phyloP scores from a whole-genome alignment of 2,113 vertebrate genomes.

The Bambusicola thoracicus region DNA sequence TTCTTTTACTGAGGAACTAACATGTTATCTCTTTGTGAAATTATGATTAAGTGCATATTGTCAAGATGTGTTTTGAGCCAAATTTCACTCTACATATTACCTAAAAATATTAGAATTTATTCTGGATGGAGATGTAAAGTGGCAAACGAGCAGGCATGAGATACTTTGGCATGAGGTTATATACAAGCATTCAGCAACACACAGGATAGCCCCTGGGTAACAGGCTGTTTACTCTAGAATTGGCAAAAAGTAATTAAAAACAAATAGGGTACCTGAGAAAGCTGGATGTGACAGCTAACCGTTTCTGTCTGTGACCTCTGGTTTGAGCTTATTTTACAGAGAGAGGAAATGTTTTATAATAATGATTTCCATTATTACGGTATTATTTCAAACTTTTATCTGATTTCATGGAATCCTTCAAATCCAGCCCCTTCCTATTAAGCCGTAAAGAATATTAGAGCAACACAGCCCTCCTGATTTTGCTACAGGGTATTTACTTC shows the following conservation, averaged over 20 bases:
- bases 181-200: background rate
- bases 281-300: background rate
- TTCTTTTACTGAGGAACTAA: background rate
- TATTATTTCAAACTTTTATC: background rate
- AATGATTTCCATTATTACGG: background rate
- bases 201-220: background rate
- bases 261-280: background rate
- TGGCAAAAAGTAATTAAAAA: background rate
- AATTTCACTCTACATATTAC: background rate
- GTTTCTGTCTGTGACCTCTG: background rate
- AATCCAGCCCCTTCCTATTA: background rate
- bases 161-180: background rate
- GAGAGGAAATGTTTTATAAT: background rate
- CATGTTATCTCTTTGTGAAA: background rate
- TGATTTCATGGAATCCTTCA: background rate
- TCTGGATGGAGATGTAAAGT: background rate
- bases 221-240: background rate
- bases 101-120: background rate
- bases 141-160: background rate
- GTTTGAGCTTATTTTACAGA: background rate
- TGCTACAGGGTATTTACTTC: conserved; percentile 9
- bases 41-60: background rate
- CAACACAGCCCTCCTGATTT: background rate
- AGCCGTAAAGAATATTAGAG: background rate
- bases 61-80: background rate